phyloP scores from a whole-genome alignment of 1,140 invertebrate genomes.

The Adoxophyes honmai region DNA sequence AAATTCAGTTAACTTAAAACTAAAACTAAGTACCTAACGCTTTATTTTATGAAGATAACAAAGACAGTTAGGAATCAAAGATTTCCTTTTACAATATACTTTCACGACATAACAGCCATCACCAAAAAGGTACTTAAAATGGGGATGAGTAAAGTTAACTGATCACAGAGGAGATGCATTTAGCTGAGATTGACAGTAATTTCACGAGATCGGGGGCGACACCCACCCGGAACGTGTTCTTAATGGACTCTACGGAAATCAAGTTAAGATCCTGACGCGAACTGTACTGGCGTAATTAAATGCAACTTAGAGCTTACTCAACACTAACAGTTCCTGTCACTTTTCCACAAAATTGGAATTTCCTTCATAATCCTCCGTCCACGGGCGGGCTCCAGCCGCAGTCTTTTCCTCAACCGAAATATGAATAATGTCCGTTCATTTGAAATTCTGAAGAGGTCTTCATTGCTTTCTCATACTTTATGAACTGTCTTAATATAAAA shows the following conservation, averaged over 20 bases:
- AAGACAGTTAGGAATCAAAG: no score
- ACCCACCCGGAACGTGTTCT: slow-evolving; percentile 3
- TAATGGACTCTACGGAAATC: slow-evolving; percentile 18
- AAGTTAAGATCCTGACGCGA: slow-evolving; percentile 14
- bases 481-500: slow-evolving; percentile 29
- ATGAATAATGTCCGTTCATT: slow-evolving; percentile 43
- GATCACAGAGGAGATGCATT: not conserved
- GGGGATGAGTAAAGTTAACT: no score
- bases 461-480: slow-evolving; percentile 36
- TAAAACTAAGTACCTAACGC: no score
- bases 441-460: slow-evolving; percentile 39
- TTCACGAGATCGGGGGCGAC: slow-evolving; percentile 4
- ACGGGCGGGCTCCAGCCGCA: slow-evolving; percentile 20
- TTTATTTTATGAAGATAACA: no score
- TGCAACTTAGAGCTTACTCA: slow-evolving; percentile 20
- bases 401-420: slow-evolving; percentile 31
- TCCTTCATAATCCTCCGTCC: slow-evolving; percentile 27
- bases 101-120: not conserved
- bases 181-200: slow-evolving; percentile 13
- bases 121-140: slow-evolving; percentile 21
- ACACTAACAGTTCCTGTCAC: slow-evolving; percentile 18
- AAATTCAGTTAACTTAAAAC: no score
- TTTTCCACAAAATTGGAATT: slow-evolving; percentile 24
- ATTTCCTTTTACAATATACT: no score
- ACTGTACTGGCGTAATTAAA: slow-evolving; percentile 22